Evolutionary conservation across 2,888 invertebrate species (phyloP).

Genomic region (Apotomis capreana): DNA sequence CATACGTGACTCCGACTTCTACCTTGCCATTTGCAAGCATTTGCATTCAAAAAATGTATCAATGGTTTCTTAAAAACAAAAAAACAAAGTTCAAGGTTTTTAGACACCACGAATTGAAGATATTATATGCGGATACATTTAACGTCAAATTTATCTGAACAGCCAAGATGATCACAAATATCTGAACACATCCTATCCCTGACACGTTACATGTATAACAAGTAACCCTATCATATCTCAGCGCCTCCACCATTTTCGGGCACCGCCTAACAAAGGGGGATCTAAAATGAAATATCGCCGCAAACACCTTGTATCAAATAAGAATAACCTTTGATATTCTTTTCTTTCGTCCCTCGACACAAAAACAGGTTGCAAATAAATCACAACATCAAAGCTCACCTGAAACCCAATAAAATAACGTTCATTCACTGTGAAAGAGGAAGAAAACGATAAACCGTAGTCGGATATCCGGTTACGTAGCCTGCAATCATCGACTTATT

Average conservation of each 20-base stretch:
- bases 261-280: constrained; percentile 2
- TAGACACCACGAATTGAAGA: no score
- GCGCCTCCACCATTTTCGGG: constrained; percentile 4
- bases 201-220: background rate
- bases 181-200: no score
- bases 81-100: no score
- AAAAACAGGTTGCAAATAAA: constrained; percentile 52
- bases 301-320: constrained; percentile 32
- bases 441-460: constrained; percentile 63
- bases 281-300: constrained; percentile 25
- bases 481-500: constrained; percentile 39
- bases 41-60: no score
- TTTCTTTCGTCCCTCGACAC: constrained; percentile 33
- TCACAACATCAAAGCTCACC: constrained; percentile 59
- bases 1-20: no score
- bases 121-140: no score
- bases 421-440: constrained; percentile 62
- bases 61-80: no score
- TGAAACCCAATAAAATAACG: constrained; percentile 65
- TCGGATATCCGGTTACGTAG: constrained; percentile 73
- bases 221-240: background rate
- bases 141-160: no score
- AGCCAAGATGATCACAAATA: no score
- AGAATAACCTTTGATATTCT: constrained; percentile 28
- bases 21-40: no score